Conservation (phyloP, 2,797 vertebrate genomes). For the Sebastes diaconus region DNA sequence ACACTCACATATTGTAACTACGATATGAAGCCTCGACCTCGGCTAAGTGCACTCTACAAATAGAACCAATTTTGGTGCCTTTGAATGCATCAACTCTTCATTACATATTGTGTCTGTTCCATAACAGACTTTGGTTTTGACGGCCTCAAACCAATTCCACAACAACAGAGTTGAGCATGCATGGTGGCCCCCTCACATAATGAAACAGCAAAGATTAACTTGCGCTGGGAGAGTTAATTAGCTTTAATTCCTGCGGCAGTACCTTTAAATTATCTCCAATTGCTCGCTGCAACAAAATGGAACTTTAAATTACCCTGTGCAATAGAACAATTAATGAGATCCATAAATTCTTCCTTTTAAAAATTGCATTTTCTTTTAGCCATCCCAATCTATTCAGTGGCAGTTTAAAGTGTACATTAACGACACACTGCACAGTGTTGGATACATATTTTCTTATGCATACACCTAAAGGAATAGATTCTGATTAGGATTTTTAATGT, state of each 20-base stretch:
- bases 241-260: constrained; percentile 68
- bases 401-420: neutral
- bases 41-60: neutral
- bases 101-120: constrained; percentile 14
- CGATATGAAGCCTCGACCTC: neutral
- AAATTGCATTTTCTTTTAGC: constrained; percentile 11
- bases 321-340: constrained; percentile 60
- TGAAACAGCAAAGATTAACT: constrained; percentile 71
- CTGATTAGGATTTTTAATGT: neutral
- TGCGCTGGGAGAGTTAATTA: constrained; percentile 71
- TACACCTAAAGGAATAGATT: neutral
- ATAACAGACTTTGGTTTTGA: constrained; percentile 13
- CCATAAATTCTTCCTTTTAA: constrained; percentile 40
- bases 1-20: neutral
- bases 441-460: neutral
- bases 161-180: constrained; percentile 28
- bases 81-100: constrained; percentile 16
- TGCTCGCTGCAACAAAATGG: constrained; percentile 58
- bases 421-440: neutral
- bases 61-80: constrained; percentile 8
- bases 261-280: constrained; percentile 74
- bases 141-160: constrained; percentile 34
- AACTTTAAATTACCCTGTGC: constrained; percentile 63
- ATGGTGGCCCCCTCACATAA: constrained; percentile 28
- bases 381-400: constrained; percentile 1